phyloP scores from a whole-genome alignment of 2,888 invertebrate species.

The Eumacrocentrus americanus region DNA sequence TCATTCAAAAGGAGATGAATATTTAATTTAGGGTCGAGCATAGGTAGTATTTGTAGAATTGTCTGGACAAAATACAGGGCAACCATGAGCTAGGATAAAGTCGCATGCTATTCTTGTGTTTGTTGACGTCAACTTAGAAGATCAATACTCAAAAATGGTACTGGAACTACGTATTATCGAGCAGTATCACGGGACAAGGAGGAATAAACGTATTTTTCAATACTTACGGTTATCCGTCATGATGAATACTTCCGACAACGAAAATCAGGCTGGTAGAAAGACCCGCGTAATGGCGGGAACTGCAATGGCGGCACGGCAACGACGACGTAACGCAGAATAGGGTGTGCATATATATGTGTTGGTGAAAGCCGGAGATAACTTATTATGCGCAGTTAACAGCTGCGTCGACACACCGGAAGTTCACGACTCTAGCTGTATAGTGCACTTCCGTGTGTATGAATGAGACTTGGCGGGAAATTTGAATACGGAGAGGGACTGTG shows the following conservation, averaged over 20 bases:
- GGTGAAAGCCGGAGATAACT: conserved; percentile 19
- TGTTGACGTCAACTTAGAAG: conserved; percentile 4
- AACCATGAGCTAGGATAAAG: not conserved
- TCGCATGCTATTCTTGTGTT: not conserved
- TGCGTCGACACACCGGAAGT: conserved; percentile 18
- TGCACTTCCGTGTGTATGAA: too few species aligned
- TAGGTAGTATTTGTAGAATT: not conserved
- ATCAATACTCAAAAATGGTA: too few species aligned
- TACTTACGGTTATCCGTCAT: conserved; percentile 60
- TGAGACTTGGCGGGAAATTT: not conserved
- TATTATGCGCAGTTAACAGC: conserved; percentile 3
- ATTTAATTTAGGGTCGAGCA: not conserved
- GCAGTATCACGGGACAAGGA: too few species aligned
- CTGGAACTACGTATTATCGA: too few species aligned
- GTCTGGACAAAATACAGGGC: too few species aligned
- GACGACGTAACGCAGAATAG: conserved; percentile 2
- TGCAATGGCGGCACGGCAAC: conserved; percentile 3
- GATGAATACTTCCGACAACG: conserved; percentile 33
- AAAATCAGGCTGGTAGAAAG: conserved; percentile 29
- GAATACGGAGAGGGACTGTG: too few species aligned
- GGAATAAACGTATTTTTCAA: too few species aligned
- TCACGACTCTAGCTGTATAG: not conserved
- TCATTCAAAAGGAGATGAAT: too few species aligned
- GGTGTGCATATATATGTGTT: too few species aligned
- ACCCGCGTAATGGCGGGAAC: conserved; percentile 53